A percentile compares a stretch with the other conserved stretches of the same genome.
phyloP scores from a whole-genome alignment of 2,113 vertebrate species.

The Phrynosoma platyrhinos region DNA sequence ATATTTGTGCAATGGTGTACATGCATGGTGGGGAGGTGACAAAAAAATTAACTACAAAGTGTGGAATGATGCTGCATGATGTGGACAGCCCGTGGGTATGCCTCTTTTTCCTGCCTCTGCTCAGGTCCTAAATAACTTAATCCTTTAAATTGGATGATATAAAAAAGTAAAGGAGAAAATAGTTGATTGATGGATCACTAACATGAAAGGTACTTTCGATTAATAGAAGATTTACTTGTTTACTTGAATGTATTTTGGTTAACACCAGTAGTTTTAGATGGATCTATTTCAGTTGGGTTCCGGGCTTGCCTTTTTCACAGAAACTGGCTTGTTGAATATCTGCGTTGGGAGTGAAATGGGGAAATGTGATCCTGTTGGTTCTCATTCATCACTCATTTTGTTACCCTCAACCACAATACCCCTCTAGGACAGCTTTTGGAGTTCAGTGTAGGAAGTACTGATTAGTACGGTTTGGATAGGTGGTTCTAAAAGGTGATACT shows the following conservation, averaged over 20 bases:
- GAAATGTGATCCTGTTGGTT: not conserved
- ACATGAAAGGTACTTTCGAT: not conserved
- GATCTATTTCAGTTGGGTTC: not conserved
- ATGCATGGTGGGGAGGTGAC: too few relatives aligned
- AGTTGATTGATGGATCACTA: too few relatives aligned
- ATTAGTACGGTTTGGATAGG: not conserved
- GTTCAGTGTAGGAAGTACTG: not conserved
- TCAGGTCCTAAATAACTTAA: too few relatives aligned
- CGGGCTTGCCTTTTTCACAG: not conserved
- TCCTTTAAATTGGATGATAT: not conserved
- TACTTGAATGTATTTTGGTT: not conserved
- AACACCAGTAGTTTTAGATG: not conserved
- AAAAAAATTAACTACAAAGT: too few relatives aligned
- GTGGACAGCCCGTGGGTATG: too few relatives aligned
- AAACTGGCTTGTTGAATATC: not conserved
- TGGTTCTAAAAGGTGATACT: not conserved
- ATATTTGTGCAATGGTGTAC: too few relatives aligned
- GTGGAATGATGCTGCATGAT: too few relatives aligned
- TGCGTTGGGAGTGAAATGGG: not conserved
- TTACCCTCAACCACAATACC: not conserved
- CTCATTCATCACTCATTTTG: not conserved
- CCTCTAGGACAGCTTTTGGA: not conserved
- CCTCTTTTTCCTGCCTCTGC: too few relatives aligned
- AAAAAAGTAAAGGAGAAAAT: not conserved
- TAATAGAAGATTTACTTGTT: not conserved